Evolutionary conservation across 2,888 invertebrate genomes (phyloP).

Genomic region (Macaria liturata): DNA sequence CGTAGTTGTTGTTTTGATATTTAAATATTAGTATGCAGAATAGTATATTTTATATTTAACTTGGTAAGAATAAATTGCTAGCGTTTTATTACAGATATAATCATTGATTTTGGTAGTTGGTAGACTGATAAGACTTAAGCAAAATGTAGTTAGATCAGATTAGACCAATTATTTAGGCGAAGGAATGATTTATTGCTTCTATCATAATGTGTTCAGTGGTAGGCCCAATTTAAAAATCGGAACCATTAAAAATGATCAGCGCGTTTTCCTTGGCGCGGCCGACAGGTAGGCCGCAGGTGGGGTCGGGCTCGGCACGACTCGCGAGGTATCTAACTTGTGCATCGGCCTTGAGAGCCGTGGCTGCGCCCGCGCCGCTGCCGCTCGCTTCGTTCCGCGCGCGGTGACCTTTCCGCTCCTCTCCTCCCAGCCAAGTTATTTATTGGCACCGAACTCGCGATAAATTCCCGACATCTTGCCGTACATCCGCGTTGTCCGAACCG

Average conservation of each 20-base stretch:
- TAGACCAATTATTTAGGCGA: no score
- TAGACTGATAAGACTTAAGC: no score
- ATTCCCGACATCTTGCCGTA: constrained; percentile 62
- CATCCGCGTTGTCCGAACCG: constrained; percentile 62
- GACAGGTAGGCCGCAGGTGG: constrained; percentile 59
- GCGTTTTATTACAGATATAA: no score
- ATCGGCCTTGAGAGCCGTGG: constrained; percentile 71
- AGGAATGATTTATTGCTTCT: constrained; percentile 15
- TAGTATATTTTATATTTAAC: no score
- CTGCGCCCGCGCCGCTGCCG: constrained; percentile 43
- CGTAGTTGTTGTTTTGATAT: no score
- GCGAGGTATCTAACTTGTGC: constrained; percentile 63
- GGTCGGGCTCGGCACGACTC: constrained; percentile 60
- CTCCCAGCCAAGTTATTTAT: constrained; percentile 65
- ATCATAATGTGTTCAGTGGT: constrained; percentile 5
- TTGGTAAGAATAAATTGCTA: no score
- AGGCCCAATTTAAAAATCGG: constrained; percentile 18
- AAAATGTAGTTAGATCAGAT: no score
- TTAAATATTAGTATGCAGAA: no score
- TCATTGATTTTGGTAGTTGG: no score
- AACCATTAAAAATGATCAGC: constrained; percentile 29
- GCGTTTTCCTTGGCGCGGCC: constrained; percentile 40
- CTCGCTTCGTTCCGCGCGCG: constrained; percentile 44
- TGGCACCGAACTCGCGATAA: constrained; percentile 61
- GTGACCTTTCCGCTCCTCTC: constrained; percentile 65